A percentile compares a stretch with the other conserved stretches of the same genome.
Conservation (phyloP, 2,113 vertebrate species). For the Phrynosoma blainvillii region DNA sequence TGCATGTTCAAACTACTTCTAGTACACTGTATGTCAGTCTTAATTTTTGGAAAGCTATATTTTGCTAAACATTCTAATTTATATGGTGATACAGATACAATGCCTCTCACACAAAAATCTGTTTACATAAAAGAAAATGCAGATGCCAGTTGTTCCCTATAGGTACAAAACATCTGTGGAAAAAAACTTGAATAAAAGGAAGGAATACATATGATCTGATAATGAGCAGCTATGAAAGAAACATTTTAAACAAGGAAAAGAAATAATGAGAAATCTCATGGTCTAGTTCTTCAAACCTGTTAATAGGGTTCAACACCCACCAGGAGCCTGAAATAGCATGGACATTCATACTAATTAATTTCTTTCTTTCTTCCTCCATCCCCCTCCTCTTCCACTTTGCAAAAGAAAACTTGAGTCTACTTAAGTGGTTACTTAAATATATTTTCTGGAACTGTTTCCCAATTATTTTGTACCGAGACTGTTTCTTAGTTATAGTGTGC, state of each 20-base stretch:
- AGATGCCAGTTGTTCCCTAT: background rate
- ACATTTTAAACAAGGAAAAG: background rate
- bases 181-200: background rate
- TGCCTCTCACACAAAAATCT: background rate
- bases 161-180: constrained; percentile 21
- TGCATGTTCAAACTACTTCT: constrained; percentile 1
- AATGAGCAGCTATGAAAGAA: background rate
- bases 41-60: constrained; percentile 3
- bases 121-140: constrained; percentile 20
- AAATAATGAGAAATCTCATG: background rate
- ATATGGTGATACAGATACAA: background rate
- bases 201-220: background rate
- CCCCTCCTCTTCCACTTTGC: background rate
- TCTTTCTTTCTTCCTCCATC: background rate
- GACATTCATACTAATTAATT: background rate
- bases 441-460: background rate
- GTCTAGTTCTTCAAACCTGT: background rate
- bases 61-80: constrained; percentile 37
- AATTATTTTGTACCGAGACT: background rate
- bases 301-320: background rate
- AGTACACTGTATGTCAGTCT: background rate
- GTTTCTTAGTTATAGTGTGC: background rate
- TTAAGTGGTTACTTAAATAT: background rate
- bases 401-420: background rate
- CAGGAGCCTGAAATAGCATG: background rate